A percentile compares a stretch with the other conserved stretches of the same genome.
Evolutionary conservation across 2,113 vertebrate species (phyloP).

Genomic region (Marcusenius ussheri): DNA sequence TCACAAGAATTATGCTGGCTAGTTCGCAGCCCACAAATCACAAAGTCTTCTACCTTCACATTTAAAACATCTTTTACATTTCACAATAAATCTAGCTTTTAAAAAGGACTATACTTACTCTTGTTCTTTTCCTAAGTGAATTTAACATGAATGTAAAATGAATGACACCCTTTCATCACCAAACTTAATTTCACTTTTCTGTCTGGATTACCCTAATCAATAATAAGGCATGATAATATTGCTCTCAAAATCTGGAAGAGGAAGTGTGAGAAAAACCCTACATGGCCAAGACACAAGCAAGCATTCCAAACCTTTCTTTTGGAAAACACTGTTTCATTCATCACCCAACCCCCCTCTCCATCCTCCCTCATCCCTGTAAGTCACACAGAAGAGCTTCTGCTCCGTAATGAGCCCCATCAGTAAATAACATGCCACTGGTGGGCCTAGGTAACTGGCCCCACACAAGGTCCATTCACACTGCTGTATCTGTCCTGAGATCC

Average conservation of each 20-base stretch:
- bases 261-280: conserved; percentile 66
- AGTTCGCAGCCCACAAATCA: not conserved
- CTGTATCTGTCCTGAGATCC: conserved; percentile 12
- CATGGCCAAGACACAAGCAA: conserved; percentile 70
- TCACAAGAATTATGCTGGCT: not conserved
- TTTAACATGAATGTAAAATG: not conserved
- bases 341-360: conserved; percentile 56
- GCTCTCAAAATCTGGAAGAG: not conserved
- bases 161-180: not conserved
- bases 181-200: not conserved
- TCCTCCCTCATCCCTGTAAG: conserved; percentile 35
- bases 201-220: not conserved
- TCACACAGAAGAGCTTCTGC: conserved; percentile 62
- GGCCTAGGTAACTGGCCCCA: conserved; percentile 60
- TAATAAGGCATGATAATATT: conserved; percentile 5
- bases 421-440: conserved; percentile 53
- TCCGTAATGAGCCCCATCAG: conserved; percentile 63
- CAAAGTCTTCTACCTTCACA: not conserved
- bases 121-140: not conserved
- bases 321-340: conserved; percentile 70
- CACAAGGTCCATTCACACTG: conserved; percentile 43
- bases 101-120: not conserved
- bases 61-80: not conserved
- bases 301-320: conserved; percentile 64
- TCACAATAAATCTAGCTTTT: not conserved